Evolutionary conservation across 1,140 invertebrate genomes (phyloP).

Genomic region (Zaprionus tsacasi): DNA sequence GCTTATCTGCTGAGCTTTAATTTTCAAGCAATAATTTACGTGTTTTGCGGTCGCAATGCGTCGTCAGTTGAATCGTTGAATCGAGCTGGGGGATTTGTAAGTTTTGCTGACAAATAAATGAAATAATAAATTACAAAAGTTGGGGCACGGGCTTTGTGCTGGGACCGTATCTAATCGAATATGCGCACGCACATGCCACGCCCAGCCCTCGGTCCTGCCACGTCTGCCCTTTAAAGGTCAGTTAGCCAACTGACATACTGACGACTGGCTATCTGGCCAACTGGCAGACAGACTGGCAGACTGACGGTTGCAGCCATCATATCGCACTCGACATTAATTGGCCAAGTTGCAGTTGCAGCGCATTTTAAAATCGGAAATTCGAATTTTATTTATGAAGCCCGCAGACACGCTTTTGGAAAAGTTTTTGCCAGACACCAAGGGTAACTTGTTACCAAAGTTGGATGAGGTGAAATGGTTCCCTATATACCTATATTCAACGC

Average conservation of each 20-base stretch:
- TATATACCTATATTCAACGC: too few relatives aligned
- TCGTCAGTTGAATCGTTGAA: conserved; percentile 38
- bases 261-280: not conserved
- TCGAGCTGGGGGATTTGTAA: conserved; percentile 56
- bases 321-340: conserved; percentile 67
- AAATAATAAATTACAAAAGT: conserved; percentile 78
- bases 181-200: conserved; percentile 48
- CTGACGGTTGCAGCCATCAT: conserved; percentile 30
- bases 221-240: conserved; percentile 4
- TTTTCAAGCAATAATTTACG: conserved; percentile 72
- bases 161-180: conserved; percentile 76
- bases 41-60: conserved; percentile 56
- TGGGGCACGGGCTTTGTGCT: conserved; percentile 40
- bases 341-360: conserved; percentile 39
- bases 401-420: conserved; percentile 49
- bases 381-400: conserved; percentile 37
- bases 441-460: conserved; percentile 6
- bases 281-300: conserved; percentile 5
- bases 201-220: not conserved
- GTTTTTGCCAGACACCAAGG: conserved; percentile 45
- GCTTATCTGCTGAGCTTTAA: conserved; percentile 49
- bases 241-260: not conserved
- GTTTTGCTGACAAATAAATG: conserved; percentile 74
- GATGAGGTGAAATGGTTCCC: too few relatives aligned
- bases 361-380: conserved; percentile 35